These are phyloP conservation scores for Heterocephalus glaber DNA, from an alignment of 2,113 vertebrate genomes.

Conservation along the genomic window DNA sequence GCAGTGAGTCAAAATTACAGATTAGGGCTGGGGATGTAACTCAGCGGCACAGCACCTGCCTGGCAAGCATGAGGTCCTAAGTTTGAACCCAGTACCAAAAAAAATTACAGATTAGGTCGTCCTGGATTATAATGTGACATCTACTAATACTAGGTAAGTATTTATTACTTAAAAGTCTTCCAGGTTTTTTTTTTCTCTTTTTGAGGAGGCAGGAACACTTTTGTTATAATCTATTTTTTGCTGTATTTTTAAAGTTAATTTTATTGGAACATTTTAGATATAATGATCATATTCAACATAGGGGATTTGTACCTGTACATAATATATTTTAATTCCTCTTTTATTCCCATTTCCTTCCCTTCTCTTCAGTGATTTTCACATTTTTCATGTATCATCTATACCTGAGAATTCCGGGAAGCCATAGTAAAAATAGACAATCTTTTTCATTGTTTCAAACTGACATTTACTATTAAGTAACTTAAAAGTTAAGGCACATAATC, in stretches of 20 bases:
- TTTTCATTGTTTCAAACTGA: constrained; percentile 26
- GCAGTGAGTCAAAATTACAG: not conserved
- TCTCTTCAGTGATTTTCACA: not conserved
- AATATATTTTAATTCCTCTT: not conserved
- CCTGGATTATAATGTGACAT: not conserved
- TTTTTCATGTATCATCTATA: not conserved
- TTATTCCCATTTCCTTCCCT: not conserved
- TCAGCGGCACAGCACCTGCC: too few species aligned
- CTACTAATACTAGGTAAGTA: not conserved
- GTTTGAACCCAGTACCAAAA: too few species aligned
- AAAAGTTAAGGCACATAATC: not conserved
- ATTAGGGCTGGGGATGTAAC: too few species aligned
- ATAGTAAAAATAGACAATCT: not conserved
- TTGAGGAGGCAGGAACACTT: not conserved
- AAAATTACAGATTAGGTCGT: not conserved
- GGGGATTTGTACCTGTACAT: not conserved
- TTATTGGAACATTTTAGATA: too few species aligned
- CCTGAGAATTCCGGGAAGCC: not conserved
- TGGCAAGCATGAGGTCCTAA: too few species aligned
- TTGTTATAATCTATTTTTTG: not conserved
- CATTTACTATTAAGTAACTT: constrained; percentile 17
- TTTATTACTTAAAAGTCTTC: not conserved
- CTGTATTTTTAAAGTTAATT: too few species aligned
- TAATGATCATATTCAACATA: too few species aligned
- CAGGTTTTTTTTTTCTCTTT: not conserved